Percentiles rank a stretch among this genome's conserved stretches.
Evolutionary conservation across 2,113 vertebrate genomes (phyloP).

Genomic region (Pleuronectes platessa): DNA sequence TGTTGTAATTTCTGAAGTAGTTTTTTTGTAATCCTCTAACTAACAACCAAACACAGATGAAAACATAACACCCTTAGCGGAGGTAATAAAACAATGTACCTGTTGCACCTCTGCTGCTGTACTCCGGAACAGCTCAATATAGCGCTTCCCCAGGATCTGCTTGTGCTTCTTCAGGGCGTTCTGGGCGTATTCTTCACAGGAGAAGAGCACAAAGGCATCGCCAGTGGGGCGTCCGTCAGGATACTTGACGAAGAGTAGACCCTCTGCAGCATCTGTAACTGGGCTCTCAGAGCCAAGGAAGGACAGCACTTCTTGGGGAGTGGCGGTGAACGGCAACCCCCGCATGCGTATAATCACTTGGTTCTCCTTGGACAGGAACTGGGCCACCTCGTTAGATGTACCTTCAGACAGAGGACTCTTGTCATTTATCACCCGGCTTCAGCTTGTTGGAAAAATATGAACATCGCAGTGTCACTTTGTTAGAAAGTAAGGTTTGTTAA

Average conservation of each 20-base stretch:
- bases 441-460: not conserved
- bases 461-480: not conserved
- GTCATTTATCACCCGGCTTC: not conserved
- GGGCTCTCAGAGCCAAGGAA: constrained; percentile 93
- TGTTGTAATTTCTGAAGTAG: too few relatives aligned
- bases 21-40: too few relatives aligned
- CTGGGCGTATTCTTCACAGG: constrained; percentile 96
- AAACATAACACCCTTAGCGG: not conserved
- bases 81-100: constrained; percentile 75
- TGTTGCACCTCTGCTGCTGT: constrained; percentile 97
- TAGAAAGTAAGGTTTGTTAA: not conserved
- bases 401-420: constrained; percentile 75
- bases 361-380: constrained; percentile 96
- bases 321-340: constrained; percentile 93
- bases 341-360: constrained; percentile 97
- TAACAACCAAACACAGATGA: too few relatives aligned
- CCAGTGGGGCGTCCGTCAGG: constrained; percentile 95
- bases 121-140: constrained; percentile 96
- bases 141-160: constrained; percentile 95
- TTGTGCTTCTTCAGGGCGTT: constrained; percentile 96
- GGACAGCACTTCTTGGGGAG: constrained; percentile 89
- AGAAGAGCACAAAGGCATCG: constrained; percentile 96
- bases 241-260: constrained; percentile 96
- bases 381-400: constrained; percentile 95
- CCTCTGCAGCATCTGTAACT: constrained; percentile 89